A percentile compares a stretch with the other conserved stretches of the same genome.
phyloP scores from a whole-genome alignment of 2,888 invertebrate species.

The Halictus quadricinctus region DNA sequence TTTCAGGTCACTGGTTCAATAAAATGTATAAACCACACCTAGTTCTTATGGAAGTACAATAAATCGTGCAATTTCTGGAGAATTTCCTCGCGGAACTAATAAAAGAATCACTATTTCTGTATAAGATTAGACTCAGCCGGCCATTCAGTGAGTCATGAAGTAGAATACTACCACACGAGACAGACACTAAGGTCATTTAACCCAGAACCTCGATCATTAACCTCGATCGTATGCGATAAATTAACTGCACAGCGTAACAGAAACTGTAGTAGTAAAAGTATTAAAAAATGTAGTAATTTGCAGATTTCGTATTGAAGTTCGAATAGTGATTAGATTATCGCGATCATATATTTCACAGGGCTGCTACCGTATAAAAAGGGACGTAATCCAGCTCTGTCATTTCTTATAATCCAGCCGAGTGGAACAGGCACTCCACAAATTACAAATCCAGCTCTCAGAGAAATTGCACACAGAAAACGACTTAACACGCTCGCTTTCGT shows the following conservation, averaged over 20 bases:
- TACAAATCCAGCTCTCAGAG: conserved; percentile 8
- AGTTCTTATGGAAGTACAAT: neutral
- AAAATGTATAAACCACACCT: neutral
- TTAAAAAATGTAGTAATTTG: neutral
- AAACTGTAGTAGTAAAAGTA: neutral
- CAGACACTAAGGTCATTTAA: neutral
- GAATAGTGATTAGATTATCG: neutral
- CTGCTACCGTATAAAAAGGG: neutral
- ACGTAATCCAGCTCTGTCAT: neutral
- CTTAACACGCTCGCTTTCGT: conserved; percentile 12
- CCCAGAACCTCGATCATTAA: neutral
- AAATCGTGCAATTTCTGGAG: neutral
- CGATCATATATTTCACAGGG: neutral
- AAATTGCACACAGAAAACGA: conserved; percentile 2
- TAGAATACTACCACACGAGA: neutral
- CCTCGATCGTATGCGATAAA: neutral
- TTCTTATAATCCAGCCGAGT: neutral
- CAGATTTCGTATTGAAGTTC: neutral
- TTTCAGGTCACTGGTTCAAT: neutral
- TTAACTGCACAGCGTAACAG: no score
- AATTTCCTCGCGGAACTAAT: neutral
- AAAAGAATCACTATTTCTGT: neutral
- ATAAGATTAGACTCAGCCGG: neutral
- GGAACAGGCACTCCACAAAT: conserved; percentile 6
- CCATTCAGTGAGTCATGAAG: neutral